Conservation (phyloP, 2,797 vertebrate species). For the Limosa lapponica region DNA sequence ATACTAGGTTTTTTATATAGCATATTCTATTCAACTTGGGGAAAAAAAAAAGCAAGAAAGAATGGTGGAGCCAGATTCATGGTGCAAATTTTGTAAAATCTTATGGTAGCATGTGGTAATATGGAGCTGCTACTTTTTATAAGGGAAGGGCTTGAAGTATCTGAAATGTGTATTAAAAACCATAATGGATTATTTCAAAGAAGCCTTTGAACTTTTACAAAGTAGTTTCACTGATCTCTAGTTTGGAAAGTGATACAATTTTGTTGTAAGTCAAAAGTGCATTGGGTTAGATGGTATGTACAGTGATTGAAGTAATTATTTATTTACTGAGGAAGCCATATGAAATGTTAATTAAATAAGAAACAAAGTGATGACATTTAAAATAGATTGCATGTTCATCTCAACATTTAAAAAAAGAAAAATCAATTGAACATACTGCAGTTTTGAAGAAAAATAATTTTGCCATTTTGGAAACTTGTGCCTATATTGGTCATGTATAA, state of each 20-base stretch:
- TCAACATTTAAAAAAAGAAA: conserved; percentile 36
- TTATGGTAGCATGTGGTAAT: background rate
- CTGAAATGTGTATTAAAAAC: background rate
- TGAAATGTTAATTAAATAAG: conserved; percentile 58
- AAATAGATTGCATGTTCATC: background rate
- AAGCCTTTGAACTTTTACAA: background rate
- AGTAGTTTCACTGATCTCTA: background rate
- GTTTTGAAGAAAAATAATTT: conserved; percentile 40
- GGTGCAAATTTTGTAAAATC: background rate
- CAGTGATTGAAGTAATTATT: background rate
- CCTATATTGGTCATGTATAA: conserved; percentile 52
- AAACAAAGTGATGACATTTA: conserved; percentile 29
- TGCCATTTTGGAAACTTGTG: conserved; percentile 41
- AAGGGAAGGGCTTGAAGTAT: background rate
- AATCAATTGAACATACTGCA: background rate
- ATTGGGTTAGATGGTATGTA: background rate
- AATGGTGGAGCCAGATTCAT: background rate
- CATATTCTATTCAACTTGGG: background rate
- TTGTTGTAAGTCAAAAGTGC: background rate
- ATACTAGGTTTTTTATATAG: background rate
- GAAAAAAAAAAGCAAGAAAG: background rate
- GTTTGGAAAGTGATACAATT: background rate
- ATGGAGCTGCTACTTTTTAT: background rate
- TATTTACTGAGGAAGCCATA: conserved; percentile 24
- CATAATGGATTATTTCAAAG: background rate